Evolutionary conservation across 2,797 vertebrate genomes (phyloP).

Genomic region (Pangasius krempfi): DNA sequence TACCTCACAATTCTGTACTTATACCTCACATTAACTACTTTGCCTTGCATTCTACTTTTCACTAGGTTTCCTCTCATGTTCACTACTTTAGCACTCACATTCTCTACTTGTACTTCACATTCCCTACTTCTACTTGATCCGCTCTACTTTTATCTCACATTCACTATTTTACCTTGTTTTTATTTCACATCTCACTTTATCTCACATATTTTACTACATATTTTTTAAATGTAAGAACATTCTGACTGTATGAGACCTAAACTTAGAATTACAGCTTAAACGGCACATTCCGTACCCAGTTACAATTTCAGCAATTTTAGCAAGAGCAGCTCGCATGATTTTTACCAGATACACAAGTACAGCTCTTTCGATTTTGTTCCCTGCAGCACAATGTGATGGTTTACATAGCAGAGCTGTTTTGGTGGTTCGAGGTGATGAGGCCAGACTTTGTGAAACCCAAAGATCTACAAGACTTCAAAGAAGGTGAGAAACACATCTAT

Average conservation of each 20-base stretch:
- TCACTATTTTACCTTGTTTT: neutral
- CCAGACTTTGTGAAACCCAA: constrained; percentile 94
- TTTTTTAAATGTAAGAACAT: neutral
- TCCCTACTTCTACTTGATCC: neutral
- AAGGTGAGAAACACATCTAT: constrained; percentile 73
- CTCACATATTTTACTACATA: neutral
- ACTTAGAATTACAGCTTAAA: neutral
- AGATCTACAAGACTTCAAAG: constrained; percentile 87
- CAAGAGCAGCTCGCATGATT: neutral
- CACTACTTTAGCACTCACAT: neutral
- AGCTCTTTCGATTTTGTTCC: neutral
- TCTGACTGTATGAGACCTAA: neutral
- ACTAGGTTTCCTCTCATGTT: neutral
- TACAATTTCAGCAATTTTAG: neutral
- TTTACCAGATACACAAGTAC: neutral
- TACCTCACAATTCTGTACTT: neutral
- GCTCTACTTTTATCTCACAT: neutral
- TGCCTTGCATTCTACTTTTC: too few relatives aligned
- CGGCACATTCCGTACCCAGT: too few relatives aligned
- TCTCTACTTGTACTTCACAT: neutral
- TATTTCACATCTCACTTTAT: neutral
- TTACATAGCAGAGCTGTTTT: constrained; percentile 95
- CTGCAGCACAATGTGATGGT: constrained; percentile 90
- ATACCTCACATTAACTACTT: neutral
- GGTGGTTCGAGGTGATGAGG: constrained; percentile 95